These are phyloP conservation scores for Acanthisitta chloris DNA, from an alignment of 2,113 vertebrate genomes.

Conservation along the genomic window DNA sequence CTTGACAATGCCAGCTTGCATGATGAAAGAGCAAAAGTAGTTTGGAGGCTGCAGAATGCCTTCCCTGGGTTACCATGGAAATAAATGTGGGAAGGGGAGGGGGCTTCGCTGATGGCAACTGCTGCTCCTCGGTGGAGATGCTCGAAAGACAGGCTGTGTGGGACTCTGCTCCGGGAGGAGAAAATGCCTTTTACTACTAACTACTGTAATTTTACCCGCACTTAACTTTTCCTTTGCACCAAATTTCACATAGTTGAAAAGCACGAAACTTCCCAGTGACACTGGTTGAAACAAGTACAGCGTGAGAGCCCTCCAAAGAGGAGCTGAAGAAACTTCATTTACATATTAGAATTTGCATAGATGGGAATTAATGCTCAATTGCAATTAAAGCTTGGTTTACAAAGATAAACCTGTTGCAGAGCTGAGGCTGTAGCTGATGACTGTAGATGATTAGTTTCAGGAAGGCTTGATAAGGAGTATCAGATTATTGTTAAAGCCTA, in stretches of 20 bases:
- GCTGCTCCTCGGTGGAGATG: constrained; percentile 22
- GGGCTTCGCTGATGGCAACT: constrained; percentile 7
- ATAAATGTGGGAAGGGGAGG: constrained; percentile 81
- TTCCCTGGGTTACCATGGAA: constrained; percentile 86
- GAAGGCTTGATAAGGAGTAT: background rate
- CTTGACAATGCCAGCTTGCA: constrained; percentile 77
- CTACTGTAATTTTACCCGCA: background rate
- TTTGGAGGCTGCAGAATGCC: constrained; percentile 86
- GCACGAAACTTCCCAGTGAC: background rate
- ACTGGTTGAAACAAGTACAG: fast-evolving
- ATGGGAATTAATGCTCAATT: background rate
- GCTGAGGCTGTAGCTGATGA: background rate
- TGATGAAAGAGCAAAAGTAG: constrained; percentile 83
- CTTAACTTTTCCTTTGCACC: background rate
- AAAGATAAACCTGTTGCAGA: background rate
- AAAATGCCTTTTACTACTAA: background rate
- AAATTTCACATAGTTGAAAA: background rate
- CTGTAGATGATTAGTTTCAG: background rate
- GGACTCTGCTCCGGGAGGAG: background rate
- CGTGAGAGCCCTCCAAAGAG: background rate
- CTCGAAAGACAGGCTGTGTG: background rate
- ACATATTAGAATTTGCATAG: background rate
- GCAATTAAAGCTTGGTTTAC: background rate
- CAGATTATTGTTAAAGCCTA: background rate
- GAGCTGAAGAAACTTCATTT: background rate